phyloP scores from a whole-genome alignment of 1,140 invertebrate species.

The Triops longicaudatus region DNA sequence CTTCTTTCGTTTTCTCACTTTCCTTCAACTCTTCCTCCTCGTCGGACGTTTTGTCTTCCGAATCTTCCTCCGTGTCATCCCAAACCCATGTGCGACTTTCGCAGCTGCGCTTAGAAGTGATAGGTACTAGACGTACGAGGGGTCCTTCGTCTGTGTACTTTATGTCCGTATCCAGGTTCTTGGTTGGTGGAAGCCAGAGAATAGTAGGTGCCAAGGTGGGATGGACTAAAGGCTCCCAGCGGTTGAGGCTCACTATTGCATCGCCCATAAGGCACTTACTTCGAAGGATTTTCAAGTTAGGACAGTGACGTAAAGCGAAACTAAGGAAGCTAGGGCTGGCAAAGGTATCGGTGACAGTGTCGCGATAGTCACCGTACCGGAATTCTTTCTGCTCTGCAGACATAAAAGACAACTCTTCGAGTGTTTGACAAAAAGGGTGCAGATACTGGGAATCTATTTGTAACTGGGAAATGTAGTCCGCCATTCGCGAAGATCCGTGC shows the following conservation, averaged over 20 bases:
- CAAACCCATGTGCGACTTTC: not conserved
- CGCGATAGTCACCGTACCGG: not conserved
- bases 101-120: not conserved
- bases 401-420: not conserved
- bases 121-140: not conserved
- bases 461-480: not conserved
- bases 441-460: not conserved
- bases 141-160: not conserved
- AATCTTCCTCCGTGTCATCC: not conserved
- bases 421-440: conserved; percentile 4
- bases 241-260: not conserved
- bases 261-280: not conserved
- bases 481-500: not conserved
- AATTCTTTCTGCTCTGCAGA: not conserved
- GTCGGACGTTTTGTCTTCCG: not conserved
- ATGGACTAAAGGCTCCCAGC: not conserved
- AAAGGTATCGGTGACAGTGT: not conserved
- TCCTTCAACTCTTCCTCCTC: not conserved
- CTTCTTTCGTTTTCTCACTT: not conserved
- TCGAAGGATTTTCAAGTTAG: not conserved
- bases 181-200: not conserved
- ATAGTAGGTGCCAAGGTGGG: not conserved
- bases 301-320: not conserved
- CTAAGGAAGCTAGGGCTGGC: not conserved
- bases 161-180: not conserved